A percentile compares a stretch with the other conserved stretches of the same genome.
These are phyloP conservation scores for Hoplodrina ambigua DNA, from an alignment of 2,888 invertebrate species.

Conservation along the genomic window DNA sequence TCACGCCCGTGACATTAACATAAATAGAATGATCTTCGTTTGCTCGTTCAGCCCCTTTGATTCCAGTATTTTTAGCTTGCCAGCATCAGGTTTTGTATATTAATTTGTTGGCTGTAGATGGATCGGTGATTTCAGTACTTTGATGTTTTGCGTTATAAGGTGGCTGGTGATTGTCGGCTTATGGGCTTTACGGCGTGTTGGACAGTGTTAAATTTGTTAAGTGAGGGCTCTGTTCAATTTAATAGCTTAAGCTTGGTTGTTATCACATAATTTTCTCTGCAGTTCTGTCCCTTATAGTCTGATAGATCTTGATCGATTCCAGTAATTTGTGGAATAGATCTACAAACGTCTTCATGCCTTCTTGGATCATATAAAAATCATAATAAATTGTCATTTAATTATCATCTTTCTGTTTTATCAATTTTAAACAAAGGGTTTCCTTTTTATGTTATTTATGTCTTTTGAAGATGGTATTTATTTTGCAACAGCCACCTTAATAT, in stretches of 20 bases:
- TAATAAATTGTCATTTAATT: background rate
- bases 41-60: conserved; percentile 87
- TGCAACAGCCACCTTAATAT: conserved; percentile 21
- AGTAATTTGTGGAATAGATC: background rate
- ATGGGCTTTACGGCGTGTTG: conserved; percentile 74
- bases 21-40: conserved; percentile 90
- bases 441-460: conserved; percentile 20
- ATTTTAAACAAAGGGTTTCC: conserved; percentile 16
- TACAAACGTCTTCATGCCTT: background rate
- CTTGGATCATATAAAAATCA: background rate
- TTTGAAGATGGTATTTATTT: conserved; percentile 22
- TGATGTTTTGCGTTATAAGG: conserved; percentile 87
- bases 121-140: conserved; percentile 82
- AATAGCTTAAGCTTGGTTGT: conserved; percentile 62
- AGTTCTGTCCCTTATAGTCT: conserved; percentile 1
- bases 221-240: conserved; percentile 65
- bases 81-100: conserved; percentile 85
- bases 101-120: conserved; percentile 86
- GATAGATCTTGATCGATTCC: conserved; percentile 26
- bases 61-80: conserved; percentile 88
- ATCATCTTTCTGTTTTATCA: background rate
- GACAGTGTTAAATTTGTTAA: conserved; percentile 74
- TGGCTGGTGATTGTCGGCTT: conserved; percentile 87
- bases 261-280: conserved; percentile 46
- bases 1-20: conserved; percentile 91